phyloP scores from a whole-genome alignment of 2,888 invertebrate species.

The Rhamphomyia laevipes region DNA sequence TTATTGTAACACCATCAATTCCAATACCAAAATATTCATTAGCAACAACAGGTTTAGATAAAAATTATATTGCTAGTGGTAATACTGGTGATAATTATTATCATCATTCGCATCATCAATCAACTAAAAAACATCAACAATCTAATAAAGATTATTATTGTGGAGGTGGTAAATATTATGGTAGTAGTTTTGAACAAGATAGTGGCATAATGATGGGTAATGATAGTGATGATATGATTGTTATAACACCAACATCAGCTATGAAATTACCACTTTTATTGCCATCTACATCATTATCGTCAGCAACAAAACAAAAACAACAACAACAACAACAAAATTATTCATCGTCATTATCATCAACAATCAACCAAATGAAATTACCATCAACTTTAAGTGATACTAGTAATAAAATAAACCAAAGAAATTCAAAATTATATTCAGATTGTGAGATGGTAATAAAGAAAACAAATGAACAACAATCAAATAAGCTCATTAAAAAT shows the following conservation, averaged over 20 bases:
- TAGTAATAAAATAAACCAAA: no score
- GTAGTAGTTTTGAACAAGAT: slow-evolving; percentile 20
- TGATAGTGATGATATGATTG: slow-evolving; percentile 11
- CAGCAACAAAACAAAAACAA: slow-evolving; percentile 11
- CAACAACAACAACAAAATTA: slow-evolving; percentile 7
- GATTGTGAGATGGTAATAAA: slow-evolving; percentile 6
- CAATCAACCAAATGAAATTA: no score
- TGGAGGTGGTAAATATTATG: slow-evolving; percentile 3
- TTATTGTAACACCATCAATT: background rate
- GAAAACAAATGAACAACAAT: slow-evolving; percentile 6
- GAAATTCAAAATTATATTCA: no score
- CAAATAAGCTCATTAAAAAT: no score
- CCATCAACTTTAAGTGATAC: no score
- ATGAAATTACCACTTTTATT: background rate
- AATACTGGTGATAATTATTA: no score
- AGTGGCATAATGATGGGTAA: slow-evolving; percentile 9
- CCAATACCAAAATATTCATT: no score
- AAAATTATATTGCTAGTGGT: no score
- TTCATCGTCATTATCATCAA: slow-evolving; percentile 8
- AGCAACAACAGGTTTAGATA: no score
- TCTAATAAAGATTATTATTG: background rate
- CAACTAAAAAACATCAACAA: background rate
- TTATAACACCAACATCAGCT: slow-evolving; percentile 1
- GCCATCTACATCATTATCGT: slow-evolving; percentile 11
- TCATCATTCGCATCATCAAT: slow-evolving; percentile 6